Evolutionary conservation across 1,140 invertebrate genomes (phyloP).

Genomic region (Drosophila willistoni): DNA sequence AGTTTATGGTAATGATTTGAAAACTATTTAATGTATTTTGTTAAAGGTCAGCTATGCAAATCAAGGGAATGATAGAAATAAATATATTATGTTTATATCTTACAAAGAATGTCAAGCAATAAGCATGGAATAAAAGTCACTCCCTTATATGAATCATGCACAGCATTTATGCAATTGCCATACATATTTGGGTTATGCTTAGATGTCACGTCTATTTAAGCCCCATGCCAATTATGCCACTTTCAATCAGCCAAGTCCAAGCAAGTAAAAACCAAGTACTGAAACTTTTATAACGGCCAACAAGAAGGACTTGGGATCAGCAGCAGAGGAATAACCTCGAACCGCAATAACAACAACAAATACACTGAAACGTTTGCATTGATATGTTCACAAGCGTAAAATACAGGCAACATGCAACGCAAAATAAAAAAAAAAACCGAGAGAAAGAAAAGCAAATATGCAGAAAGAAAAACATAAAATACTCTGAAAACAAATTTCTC

Average conservation of each 20-base stretch:
- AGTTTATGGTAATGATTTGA: no score
- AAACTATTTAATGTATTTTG: no score
- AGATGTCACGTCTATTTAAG: background rate
- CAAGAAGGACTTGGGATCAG: background rate
- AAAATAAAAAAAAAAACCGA: conserved; percentile 38
- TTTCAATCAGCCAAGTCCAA: background rate
- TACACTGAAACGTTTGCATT: conserved; percentile 51
- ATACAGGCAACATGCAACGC: conserved; percentile 6
- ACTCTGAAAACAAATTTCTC: conserved; percentile 29
- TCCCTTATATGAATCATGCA: no score
- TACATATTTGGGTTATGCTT: background rate
- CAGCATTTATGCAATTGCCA: no score
- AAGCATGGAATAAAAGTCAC: no score
- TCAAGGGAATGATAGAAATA: no score
- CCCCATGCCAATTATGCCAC: background rate
- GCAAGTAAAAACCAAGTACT: conserved; percentile 2
- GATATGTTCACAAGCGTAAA: conserved; percentile 71
- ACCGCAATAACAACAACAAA: conserved; percentile 39
- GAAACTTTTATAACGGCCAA: conserved; percentile 10
- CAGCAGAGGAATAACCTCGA: conserved; percentile 4
- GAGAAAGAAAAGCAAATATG: conserved; percentile 32
- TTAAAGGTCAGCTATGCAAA: no score
- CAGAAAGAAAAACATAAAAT: conserved; percentile 34
- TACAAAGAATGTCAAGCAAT: no score
- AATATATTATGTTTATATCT: no score